Conservation (phyloP, 2,113 vertebrate genomes). For the Empidonax alnorum region DNA sequence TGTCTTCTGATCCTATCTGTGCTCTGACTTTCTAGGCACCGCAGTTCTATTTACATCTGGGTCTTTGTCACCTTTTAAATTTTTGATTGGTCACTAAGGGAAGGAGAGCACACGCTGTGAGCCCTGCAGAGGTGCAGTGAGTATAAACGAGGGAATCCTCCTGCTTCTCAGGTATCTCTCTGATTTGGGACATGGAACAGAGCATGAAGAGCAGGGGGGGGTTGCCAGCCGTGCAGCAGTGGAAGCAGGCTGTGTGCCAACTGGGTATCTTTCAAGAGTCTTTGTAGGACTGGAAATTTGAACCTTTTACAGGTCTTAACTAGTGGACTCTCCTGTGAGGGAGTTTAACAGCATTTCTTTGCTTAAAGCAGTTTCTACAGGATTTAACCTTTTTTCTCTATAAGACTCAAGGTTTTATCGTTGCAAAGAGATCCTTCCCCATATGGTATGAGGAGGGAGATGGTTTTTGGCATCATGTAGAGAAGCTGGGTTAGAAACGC, state of each 20-base stretch:
- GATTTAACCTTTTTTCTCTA: not conserved
- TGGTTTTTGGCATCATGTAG: not conserved
- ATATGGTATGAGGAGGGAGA: not conserved
- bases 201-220: not conserved
- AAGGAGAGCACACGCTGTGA: not conserved
- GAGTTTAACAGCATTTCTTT: not conserved
- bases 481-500: not conserved
- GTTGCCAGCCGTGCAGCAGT: not conserved
- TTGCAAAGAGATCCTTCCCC: not conserved
- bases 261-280: not conserved
- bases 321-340: not conserved
- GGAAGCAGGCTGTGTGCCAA: not conserved
- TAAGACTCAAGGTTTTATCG: not conserved
- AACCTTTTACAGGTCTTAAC: conserved; percentile 21
- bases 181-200: not conserved
- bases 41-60: conserved; percentile 36
- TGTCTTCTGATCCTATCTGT: conserved; percentile 59
- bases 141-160: not conserved
- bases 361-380: not conserved
- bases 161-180: not conserved
- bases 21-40: conserved; percentile 52
- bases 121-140: not conserved
- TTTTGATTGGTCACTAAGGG: conserved; percentile 34
- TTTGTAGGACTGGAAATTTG: conserved; percentile 23
- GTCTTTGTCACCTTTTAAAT: conserved; percentile 45